phyloP scores from a whole-genome alignment of 1,140 invertebrate genomes.

The Heterodera schachtii region DNA sequence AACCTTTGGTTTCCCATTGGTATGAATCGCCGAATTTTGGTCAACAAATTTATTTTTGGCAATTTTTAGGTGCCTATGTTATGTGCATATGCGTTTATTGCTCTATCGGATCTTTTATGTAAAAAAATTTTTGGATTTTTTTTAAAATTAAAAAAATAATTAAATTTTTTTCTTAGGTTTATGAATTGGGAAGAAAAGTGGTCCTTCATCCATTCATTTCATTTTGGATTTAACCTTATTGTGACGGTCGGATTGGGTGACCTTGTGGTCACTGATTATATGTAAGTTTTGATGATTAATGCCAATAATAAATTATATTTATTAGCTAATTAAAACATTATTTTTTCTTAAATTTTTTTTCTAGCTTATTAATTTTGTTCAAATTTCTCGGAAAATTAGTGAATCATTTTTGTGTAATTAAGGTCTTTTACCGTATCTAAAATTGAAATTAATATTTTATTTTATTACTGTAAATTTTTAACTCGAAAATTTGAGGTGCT shows the following conservation, averaged over 20 bases:
- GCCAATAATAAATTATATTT: too few species aligned
- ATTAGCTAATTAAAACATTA: too few species aligned
- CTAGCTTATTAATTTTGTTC: too few species aligned
- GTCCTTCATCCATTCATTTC: constrained; percentile 66
- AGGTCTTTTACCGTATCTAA: too few species aligned
- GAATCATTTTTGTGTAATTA: too few species aligned
- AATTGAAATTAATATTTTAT: too few species aligned
- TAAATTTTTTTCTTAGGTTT: constrained; percentile 10
- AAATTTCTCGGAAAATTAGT: too few species aligned
- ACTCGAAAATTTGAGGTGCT: too few species aligned
- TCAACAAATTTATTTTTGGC: background rate
- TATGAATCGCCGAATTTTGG: background rate
- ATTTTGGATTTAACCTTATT: constrained; percentile 65
- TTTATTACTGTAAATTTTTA: too few species aligned
- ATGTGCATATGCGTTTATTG: constrained; percentile 64
- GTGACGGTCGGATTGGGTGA: constrained; percentile 63
- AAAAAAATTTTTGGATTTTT: constrained; percentile 26
- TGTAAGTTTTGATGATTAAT: constrained; percentile 2
- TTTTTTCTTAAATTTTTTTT: too few species aligned
- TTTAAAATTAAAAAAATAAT: background rate
- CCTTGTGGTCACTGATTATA: constrained; percentile 62
- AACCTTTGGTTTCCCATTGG: constrained; percentile 66
- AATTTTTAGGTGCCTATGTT: constrained; percentile 60
- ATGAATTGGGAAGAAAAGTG: constrained; percentile 58
- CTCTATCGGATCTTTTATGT: constrained; percentile 65